These are phyloP conservation scores for Pseudomyrmex pallidus DNA, from an alignment of 1,140 invertebrate species.

Conservation along the genomic window DNA sequence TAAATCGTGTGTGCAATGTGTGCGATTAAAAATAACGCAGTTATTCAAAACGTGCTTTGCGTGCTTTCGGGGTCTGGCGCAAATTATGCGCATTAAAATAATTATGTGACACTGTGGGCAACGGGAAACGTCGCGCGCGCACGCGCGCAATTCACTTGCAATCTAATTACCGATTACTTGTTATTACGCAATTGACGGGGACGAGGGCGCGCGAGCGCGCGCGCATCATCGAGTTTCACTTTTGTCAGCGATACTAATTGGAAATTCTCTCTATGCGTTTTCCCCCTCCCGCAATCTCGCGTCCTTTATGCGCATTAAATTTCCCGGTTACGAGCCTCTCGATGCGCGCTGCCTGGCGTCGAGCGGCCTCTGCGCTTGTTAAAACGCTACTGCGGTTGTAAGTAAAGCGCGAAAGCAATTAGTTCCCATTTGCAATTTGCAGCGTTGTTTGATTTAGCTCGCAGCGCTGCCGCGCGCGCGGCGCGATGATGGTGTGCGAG, in stretches of 20 bases:
- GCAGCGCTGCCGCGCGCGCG: neutral
- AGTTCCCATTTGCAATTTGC: conserved; percentile 73
- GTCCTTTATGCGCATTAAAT: conserved; percentile 58
- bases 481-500: conserved; percentile 2
- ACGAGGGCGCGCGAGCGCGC: neutral
- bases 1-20: neutral
- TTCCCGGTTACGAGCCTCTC: conserved; percentile 21
- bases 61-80: conserved; percentile 10
- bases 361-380: conserved; percentile 59
- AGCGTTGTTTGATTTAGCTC: conserved; percentile 69
- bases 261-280: conserved; percentile 29
- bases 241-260: conserved; percentile 54
- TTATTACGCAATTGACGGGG: conserved; percentile 39
- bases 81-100: conserved; percentile 55
- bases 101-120: conserved; percentile 6
- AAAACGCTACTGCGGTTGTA: conserved; percentile 72
- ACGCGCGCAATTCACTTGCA: conserved; percentile 31
- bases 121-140: conserved; percentile 18
- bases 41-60: conserved; percentile 1
- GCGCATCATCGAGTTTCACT: conserved; percentile 51
- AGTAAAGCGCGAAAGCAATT: conserved; percentile 74
- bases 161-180: conserved; percentile 47
- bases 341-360: conserved; percentile 15
- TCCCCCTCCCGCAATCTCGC: neutral
- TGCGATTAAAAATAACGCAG: too few species aligned